Base-by-base conservation (phyloP, 2,113 vertebrate genomes). In the Hippoglossus stenolepis region DNA sequence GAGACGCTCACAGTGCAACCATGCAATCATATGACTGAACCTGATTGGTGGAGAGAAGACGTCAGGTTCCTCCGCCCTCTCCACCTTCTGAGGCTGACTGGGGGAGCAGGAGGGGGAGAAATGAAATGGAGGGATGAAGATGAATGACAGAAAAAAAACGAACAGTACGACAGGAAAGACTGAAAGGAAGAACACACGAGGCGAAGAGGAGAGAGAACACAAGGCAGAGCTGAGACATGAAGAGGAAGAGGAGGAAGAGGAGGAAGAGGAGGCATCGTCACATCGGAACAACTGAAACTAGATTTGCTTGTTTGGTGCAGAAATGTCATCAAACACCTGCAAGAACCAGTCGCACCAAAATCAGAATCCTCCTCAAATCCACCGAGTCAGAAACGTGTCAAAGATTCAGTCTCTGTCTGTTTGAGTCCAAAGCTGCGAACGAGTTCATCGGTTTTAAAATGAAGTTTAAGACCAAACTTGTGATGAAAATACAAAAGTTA, bases 31-130 rank as follows among this genome's bases (percentile, higher is more conserved):
- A 56, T 8, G 59, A 84, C 77, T 85, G 74, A 90, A 95, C 94
- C 94, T 95, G 92, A 54, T 84, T 0, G 87, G 87, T 75, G 91
- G 91, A 79, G 90, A 92, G 89, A 95, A 95, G 90, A 95, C 94
- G 56, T 95, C 94, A 1, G 93, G 88, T 49, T 95, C 93, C 53
- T 91, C 83, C n/a, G 81, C 18, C 80, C 89, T 91, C 85, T 87
- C 91, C 87, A 92, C 93, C 87, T 90, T 90, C 89, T 90, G 89
- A 79, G 93, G 92, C 85, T 92, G 92, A 89, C 94, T 95, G 90
- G 66, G 77, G 64, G 72, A 17, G 61, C 15, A 7, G 23, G 51
- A 31, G 11, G 21, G 60, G 26, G 69, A 57, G 63, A 4, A 21
- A 38, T n/a, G 56, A 64, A 15, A 43, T 9, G 60, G 17, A 43